Conservation (phyloP, 2,797 vertebrate genomes). For the Enteromius treurensis region DNA sequence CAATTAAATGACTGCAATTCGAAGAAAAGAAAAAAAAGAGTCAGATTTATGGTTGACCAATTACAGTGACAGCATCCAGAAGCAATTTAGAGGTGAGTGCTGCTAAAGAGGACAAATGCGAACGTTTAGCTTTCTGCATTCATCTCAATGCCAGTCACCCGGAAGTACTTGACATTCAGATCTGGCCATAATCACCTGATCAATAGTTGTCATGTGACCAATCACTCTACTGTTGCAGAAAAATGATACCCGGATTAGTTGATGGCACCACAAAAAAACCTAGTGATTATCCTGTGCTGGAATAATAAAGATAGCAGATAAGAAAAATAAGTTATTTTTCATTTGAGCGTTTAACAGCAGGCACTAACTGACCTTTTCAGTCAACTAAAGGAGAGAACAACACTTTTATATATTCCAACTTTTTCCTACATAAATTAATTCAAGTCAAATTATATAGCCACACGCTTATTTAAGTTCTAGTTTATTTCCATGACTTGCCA, state of each 20-base stretch:
- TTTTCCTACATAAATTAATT: neutral
- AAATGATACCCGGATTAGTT: neutral
- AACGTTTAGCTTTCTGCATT: neutral
- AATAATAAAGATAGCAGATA: no score
- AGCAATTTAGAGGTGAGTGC: neutral
- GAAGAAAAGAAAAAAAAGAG: no score
- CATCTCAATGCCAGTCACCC: neutral
- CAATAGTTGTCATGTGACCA: neutral
- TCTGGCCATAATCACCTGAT: slow-evolving; percentile 17
- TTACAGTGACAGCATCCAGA: neutral
- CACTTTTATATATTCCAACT: neutral
- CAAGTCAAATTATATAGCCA: neutral
- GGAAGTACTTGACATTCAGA: neutral
- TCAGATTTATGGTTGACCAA: neutral
- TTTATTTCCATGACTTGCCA: neutral
- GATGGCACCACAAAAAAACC: neutral
- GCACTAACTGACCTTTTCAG: neutral
- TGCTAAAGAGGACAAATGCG: neutral
- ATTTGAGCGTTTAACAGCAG: neutral
- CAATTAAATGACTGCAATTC: neutral
- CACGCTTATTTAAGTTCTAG: neutral
- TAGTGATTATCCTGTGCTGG: neutral
- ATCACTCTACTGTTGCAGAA: neutral
- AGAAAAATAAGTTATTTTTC: neutral
- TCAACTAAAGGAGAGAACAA: neutral